Base-by-base conservation (phyloP, 2,113 vertebrate genomes). In the Mastomys natalensis region DNA sequence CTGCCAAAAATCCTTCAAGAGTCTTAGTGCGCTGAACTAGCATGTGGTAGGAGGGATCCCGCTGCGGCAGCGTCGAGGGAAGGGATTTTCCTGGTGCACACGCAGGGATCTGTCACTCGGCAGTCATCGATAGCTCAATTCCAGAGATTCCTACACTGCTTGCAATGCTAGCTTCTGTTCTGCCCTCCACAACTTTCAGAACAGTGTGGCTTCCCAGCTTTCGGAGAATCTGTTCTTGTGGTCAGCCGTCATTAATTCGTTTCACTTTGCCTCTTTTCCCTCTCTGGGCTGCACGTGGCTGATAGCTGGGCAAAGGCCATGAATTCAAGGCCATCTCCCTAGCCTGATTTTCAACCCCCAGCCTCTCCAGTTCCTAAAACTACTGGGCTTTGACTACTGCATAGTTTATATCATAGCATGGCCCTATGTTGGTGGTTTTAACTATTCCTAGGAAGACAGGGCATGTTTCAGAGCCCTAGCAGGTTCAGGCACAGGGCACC, bases 1-100 rank as follows among this genome's bases (percentile, higher is more conserved):
- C 97, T 98, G 87, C 97, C 87, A 96, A 96, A 97, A 97, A 98
- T 90, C 96, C 97, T 88, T 97, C 97, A 94, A 34, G 96, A 96
- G 89, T 96, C 97, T 98, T 89, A 95, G 91, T 94, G 98, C 97
- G 97, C 85, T 29, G 7, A 97, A 97, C 96, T 95, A 96, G 94
- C 84, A 31, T 89, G 80, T 89, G 97, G 97, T 31, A 95, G 98
- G 97, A 94, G 95, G 97, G 97, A 97, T 94, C 97, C 93, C 91
- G 81, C 97, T 90, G 97, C 64, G 95, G 93, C 64, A 95, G 93
- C 96, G 92, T 96, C 90, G 95, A 97, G 98, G 95, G 87, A 89
- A 95, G 97, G 97, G 95, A 90, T 98, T 98, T 98, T 97, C 97
- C 97, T 95, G 97, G 89, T 90, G 90, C 74, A 1, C 55, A 60